Evolutionary conservation across 2,888 invertebrate species (phyloP), one percentile per base, ranked within the genome.

Genomic region (Drosophila suboccidentalis): DNA sequence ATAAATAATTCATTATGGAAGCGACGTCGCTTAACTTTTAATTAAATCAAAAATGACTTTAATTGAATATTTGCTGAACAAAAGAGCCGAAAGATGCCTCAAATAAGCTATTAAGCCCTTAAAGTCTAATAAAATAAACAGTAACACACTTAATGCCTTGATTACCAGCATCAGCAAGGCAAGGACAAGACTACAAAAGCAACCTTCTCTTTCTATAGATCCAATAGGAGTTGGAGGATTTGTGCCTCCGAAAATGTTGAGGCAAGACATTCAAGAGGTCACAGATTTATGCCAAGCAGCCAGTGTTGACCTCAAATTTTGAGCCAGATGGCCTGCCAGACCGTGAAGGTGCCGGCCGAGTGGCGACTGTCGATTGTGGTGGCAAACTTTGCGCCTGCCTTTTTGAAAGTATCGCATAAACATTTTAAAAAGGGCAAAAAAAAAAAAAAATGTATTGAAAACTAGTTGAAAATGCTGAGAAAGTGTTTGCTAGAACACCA

Each of bases 121-220:
- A 80, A 89, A 90, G 87, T 87, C 89, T 78, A 87, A 87, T 89
- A 87, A 87, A 87, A 87, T 87, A 89, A 87, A 87, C 87, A 87
- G 89, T 87, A 90, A 87, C 82, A 89, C 85, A 89, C 77, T 90
- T 90, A 87, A 90, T 90, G 87, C 89, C 89, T 90, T 90, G 90
- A 90, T 89, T 89, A 87, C 85, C 75, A 88, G 70, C 77, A 79
- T 60, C 78, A 78, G 68, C 72, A 61, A 53, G 10, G 17, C 32
- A 17, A 49, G 29, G 15, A 26, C 41, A 26, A 17, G 15, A 54
- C 26, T 11, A 41, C 53, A 15, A 17, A 38, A 13, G 50, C 50
- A 17, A 13, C 36, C 36, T n/a, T 13, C 22, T 11, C 8, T 17
- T 32, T 4, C 19, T 19, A 0, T 11, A 19, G 43, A 10, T 10